Evolutionary conservation across 2,113 vertebrate species (phyloP).

Genomic region (Psophia crepitans): DNA sequence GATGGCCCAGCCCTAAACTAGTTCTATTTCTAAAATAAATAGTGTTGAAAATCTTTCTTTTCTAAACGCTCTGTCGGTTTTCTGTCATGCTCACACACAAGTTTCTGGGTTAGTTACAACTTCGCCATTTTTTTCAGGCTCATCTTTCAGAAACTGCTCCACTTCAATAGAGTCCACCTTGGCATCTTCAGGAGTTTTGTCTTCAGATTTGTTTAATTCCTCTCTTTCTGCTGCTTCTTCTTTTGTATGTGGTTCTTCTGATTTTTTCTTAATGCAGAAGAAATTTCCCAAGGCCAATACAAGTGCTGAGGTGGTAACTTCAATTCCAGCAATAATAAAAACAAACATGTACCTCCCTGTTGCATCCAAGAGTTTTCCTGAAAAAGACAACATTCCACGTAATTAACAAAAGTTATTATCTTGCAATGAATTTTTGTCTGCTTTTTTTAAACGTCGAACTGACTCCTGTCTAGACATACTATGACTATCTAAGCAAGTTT

Average conservation of each 20-base stretch:
- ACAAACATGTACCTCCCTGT: constrained; percentile 85
- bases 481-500: not conserved
- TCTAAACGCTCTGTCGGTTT: not conserved
- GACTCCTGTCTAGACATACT: not conserved
- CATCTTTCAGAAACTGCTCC: constrained; percentile 76
- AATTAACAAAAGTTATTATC: not conserved
- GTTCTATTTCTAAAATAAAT: constrained; percentile 76
- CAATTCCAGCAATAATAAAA: constrained; percentile 87
- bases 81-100: constrained; percentile 70
- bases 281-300: constrained; percentile 83
- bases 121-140: constrained; percentile 73
- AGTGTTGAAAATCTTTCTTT: constrained; percentile 34
- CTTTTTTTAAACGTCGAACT: not conserved
- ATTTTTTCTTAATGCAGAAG: constrained; percentile 80
- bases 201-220: constrained; percentile 62
- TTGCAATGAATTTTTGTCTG: not conserved
- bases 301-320: constrained; percentile 83
- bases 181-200: constrained; percentile 24
- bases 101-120: constrained; percentile 77
- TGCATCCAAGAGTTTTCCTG: constrained; percentile 87
- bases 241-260: constrained; percentile 53
- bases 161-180: constrained; percentile 71
- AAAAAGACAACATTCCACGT: not conserved
- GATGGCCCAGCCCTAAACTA: constrained; percentile 59
- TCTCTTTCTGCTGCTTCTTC: constrained; percentile 63